Conservation (phyloP, 2,888 invertebrate species). For the Cataglyphis cursor region DNA sequence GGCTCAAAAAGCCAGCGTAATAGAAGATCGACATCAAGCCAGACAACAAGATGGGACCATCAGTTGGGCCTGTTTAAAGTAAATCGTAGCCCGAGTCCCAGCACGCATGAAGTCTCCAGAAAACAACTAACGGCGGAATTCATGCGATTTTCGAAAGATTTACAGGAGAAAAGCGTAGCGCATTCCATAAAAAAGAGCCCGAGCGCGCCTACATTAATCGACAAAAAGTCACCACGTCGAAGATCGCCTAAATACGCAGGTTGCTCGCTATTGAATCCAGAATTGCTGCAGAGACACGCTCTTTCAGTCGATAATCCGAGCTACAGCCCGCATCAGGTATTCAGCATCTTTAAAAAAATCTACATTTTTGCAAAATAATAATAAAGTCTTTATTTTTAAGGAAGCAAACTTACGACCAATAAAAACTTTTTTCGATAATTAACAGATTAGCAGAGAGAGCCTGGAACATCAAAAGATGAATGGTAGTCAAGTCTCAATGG, state of each 20-base stretch:
- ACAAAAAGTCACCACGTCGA: slow-evolving; percentile 84
- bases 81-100: slow-evolving; percentile 87
- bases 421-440: background rate
- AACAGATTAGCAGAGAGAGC: slow-evolving; percentile 84
- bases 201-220: slow-evolving; percentile 89
- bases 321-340: slow-evolving; percentile 83
- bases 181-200: slow-evolving; percentile 88
- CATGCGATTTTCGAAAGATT: slow-evolving; percentile 84
- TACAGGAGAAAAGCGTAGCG: slow-evolving; percentile 80
- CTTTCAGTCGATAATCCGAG: slow-evolving; percentile 93
- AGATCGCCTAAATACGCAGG: slow-evolving; percentile 86
- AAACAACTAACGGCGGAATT: slow-evolving; percentile 85
- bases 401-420: background rate
- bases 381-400: background rate
- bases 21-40: slow-evolving; percentile 87
- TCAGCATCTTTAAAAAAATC: background rate
- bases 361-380: background rate
- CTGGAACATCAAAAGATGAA: slow-evolving; percentile 89
- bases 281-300: slow-evolving; percentile 92
- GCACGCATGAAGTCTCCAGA: slow-evolving; percentile 83
- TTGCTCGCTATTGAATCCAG: slow-evolving; percentile 89
- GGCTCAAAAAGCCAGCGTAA: slow-evolving; percentile 83
- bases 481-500: slow-evolving; percentile 91
- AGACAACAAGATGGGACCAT: slow-evolving; percentile 89
- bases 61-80: slow-evolving; percentile 90